These are phyloP conservation scores for Drosophila tanythrix DNA, from an alignment of 2,888 invertebrate genomes.

Conservation along the genomic window DNA sequence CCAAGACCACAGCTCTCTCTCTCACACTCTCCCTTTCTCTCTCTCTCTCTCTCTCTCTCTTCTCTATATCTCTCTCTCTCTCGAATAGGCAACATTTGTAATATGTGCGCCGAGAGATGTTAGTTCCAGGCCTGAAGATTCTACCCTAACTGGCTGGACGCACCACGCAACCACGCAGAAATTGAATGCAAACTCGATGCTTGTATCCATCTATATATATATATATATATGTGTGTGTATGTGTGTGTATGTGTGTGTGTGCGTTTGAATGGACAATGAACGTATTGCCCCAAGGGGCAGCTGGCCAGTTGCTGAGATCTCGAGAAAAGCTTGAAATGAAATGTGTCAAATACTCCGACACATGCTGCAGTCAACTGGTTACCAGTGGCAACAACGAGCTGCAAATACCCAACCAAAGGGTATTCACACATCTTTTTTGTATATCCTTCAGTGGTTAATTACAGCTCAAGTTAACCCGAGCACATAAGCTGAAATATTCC, in stretches of 20 bases:
- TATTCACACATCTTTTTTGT: conserved; percentile 13
- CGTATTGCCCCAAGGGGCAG: conserved; percentile 16
- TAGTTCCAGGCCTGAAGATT: conserved; percentile 16
- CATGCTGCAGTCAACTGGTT: conserved; percentile 46
- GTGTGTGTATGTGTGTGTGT: conserved; percentile 17
- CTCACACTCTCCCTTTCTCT: background rate
- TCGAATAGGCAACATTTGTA: conserved; percentile 60
- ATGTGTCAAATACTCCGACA: conserved; percentile 72
- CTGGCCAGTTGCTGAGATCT: conserved; percentile 3
- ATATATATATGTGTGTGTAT: conserved; percentile 16
- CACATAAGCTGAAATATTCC: background rate
- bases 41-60: conserved; percentile 2
- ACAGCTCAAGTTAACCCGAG: background rate
- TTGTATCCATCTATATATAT: background rate
- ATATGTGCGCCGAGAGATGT: conserved; percentile 48
- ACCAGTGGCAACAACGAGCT: conserved; percentile 9
- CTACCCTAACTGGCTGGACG: background rate
- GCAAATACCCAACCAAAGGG: conserved; percentile 1
- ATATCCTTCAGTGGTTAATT: background rate
- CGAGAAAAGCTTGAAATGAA: conserved; percentile 60
- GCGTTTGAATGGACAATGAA: conserved; percentile 63
- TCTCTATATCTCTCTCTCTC: conserved; percentile 1
- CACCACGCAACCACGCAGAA: conserved; percentile 29
- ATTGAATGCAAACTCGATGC: conserved; percentile 41
- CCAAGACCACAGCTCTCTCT: conserved; percentile 8